Evolutionary conservation across 2,113 vertebrate genomes (phyloP).

Genomic region (Pituophis catenifer): DNA sequence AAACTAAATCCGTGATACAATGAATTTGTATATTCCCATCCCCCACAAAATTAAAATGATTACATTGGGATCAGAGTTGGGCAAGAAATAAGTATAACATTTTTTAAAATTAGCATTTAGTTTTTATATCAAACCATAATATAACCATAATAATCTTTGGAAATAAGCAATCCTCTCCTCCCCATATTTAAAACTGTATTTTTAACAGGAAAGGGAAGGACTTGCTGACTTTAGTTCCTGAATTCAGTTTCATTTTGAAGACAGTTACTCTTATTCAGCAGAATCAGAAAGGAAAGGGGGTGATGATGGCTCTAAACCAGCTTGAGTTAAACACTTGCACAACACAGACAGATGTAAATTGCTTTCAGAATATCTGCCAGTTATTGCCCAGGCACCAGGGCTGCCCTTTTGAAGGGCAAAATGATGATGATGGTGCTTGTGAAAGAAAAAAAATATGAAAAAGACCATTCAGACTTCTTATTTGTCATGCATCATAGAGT

Average conservation of each 20-base stretch:
- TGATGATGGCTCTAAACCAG: not conserved
- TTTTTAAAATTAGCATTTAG: not conserved
- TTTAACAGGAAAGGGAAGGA: not conserved
- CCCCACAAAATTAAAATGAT: not conserved
- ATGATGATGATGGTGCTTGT: not conserved
- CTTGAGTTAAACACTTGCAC: not conserved
- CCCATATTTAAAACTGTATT: not conserved
- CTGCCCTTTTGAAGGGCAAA: not conserved
- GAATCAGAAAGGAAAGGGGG: not conserved
- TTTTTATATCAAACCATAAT: not conserved
- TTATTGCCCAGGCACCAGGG: not conserved
- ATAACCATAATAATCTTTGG: not conserved
- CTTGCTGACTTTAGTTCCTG: not conserved
- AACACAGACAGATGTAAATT: not conserved
- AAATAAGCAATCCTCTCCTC: not conserved
- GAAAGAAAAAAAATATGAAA: not conserved
- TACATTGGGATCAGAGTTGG: not conserved
- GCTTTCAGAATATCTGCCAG: not conserved
- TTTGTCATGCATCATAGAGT: not conserved
- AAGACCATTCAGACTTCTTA: not conserved
- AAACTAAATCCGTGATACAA: not conserved
- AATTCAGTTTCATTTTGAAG: not conserved
- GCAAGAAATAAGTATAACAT: not conserved
- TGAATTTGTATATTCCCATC: not conserved
- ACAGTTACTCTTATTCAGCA: not conserved